Evolutionary conservation across 2,888 invertebrate genomes (phyloP).

Genomic region (Mimas tiliae): DNA sequence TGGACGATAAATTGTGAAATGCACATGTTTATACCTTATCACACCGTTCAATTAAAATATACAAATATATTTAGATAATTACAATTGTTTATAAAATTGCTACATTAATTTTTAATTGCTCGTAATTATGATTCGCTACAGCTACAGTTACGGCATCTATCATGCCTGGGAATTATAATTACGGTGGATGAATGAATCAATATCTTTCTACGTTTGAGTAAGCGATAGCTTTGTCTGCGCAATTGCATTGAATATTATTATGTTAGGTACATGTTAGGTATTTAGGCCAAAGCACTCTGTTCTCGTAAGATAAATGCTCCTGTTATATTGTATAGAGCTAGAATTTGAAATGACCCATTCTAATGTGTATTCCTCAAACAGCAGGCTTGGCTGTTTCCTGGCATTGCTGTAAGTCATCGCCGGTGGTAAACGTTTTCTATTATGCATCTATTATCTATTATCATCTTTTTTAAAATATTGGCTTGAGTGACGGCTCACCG

Average conservation of each 20-base stretch:
- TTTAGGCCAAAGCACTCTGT: background rate
- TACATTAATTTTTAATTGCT: background rate
- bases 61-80: conserved; percentile 3
- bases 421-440: no score
- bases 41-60: background rate
- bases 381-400: no score
- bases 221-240: background rate
- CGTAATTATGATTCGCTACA: background rate
- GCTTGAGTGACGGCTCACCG: no score
- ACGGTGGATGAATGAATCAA: background rate
- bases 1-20: background rate
- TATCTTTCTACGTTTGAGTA: background rate
- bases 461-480: no score
- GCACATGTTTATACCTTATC: no score
- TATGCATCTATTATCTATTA: no score
- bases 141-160: background rate
- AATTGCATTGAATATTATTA: background rate
- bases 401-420: no score
- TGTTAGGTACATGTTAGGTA: background rate
- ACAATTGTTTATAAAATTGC: background rate
- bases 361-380: no score
- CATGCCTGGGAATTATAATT: background rate
- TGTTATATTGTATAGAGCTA: no score
- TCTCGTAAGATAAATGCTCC: no score
- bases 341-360: no score